phyloP scores from a whole-genome alignment of 2,888 invertebrate genomes.

The Dicyrtomina minuta region DNA sequence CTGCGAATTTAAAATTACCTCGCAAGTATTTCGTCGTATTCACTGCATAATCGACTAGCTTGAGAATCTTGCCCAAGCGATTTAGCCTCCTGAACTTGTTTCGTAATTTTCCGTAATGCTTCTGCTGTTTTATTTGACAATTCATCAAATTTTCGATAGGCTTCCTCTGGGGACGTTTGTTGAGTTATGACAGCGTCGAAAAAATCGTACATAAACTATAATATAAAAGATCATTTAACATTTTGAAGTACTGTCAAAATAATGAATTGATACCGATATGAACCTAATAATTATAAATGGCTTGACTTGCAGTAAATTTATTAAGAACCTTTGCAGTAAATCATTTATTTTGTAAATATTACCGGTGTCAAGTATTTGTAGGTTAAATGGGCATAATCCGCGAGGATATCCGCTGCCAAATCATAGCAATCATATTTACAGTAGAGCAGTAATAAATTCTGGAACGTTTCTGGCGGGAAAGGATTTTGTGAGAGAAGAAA shows the following conservation, averaged over 20 bases:
- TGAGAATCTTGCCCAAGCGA: constrained; percentile 45
- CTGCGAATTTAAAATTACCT: constrained; percentile 56
- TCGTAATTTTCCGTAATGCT: constrained; percentile 83
- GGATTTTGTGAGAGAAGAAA: constrained; percentile 93
- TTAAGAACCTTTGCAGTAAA: no score
- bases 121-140: constrained; percentile 89
- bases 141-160: constrained; percentile 92
- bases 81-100: constrained; percentile 61
- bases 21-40: constrained; percentile 52
- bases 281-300: no score
- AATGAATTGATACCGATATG: no score
- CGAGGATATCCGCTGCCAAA: constrained; percentile 94
- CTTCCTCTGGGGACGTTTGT: constrained; percentile 94
- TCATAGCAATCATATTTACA: constrained; percentile 98
- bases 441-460: constrained; percentile 89
- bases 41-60: constrained; percentile 49
- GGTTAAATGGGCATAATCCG: constrained; percentile 94
- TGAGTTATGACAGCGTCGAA: constrained; percentile 95
- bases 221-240: no score
- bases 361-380: constrained; percentile 90
- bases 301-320: no score
- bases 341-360: no score
- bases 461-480: constrained; percentile 96
- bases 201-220: constrained; percentile 86
- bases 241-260: no score